Base-by-base conservation (phyloP, 2,888 invertebrate genomes). In the Mermis nigrescens region DNA sequence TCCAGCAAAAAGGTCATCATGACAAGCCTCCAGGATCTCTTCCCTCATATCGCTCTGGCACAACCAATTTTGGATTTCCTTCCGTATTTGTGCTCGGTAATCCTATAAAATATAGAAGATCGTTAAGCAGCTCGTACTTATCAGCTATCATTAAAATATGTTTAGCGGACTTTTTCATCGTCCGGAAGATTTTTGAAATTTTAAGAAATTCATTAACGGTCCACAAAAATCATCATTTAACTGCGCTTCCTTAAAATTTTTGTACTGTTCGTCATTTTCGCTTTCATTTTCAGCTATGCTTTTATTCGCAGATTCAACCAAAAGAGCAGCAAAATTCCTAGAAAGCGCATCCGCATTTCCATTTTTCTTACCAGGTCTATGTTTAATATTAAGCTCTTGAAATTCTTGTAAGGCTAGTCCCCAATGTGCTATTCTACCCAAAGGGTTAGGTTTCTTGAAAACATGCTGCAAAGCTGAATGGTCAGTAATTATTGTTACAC, bases 341-440 rank as follows among this genome's bases (percentile, higher is more conserved):
- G 72, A 73, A 1, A 76, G 61, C 0, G 68, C 65, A 61, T 77
- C 76, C 0, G 75, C 75, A 1, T 75, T 64, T 1, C 67, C 66
- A 62, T 76, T 74, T 1, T 62, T 61, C 51, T 65, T 67, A 1
- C 76, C 76, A 0, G 72, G 73, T 2, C 70, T 67, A 61, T 77
- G 74, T 1, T 67, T 62, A 2, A 76, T 67, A 0, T 66, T 62
- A 1, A 76, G 57, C 51, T 76, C 68, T 7, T 4, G 22, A 59
- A 67, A 75, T 1, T 66, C 61, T 60, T 75, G 74, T 0, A 78
- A 59, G n/a, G 67, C 63, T 22, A 77, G 56, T 0, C 73, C 70
- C 77, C 76, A 78, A 46, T 77, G 60, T 0, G 72, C 72, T 0
- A 78, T 61, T 38, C 76, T 61, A 15, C 75, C 74, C 72, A 4